Conservation (phyloP, 2,113 vertebrate species). For the Rhagologus leucostigma region DNA sequence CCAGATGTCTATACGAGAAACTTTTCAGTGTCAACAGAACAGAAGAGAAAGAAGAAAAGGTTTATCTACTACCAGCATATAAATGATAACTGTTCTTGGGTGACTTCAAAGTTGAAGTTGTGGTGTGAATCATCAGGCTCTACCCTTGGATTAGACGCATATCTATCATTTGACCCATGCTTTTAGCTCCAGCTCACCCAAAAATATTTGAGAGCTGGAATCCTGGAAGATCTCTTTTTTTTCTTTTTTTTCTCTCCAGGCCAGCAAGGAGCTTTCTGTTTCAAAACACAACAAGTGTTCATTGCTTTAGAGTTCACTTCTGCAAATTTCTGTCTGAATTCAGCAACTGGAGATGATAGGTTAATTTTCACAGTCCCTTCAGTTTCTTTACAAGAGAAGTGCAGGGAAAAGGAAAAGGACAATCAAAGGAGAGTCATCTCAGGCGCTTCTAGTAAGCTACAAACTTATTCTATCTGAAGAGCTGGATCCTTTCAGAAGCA, state of each 20-base stretch:
- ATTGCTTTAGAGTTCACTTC: neutral
- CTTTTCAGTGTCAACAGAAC: neutral
- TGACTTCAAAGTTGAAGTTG: neutral
- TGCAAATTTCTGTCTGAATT: neutral
- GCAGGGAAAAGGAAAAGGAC: neutral
- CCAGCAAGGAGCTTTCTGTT: neutral
- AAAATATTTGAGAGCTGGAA: neutral
- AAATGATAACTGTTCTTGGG: neutral
- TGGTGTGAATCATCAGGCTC: neutral
- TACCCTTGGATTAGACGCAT: neutral
- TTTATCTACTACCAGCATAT: neutral
- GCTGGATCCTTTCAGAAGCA: neutral
- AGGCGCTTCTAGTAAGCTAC: neutral
- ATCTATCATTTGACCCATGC: fast-evolving
- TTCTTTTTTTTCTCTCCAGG: neutral
- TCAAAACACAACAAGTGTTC: neutral
- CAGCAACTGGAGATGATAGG: neutral
- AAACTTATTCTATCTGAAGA: neutral
- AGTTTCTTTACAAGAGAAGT: neutral
- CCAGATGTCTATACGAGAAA: neutral
- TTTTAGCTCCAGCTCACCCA: neutral
- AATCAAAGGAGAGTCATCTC: neutral
- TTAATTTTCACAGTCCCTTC: neutral
- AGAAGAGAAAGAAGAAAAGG: neutral
- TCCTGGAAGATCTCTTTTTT: neutral